Evolutionary conservation across 1,140 invertebrate genomes (phyloP).

Genomic region (Matsumurasca onukii): DNA sequence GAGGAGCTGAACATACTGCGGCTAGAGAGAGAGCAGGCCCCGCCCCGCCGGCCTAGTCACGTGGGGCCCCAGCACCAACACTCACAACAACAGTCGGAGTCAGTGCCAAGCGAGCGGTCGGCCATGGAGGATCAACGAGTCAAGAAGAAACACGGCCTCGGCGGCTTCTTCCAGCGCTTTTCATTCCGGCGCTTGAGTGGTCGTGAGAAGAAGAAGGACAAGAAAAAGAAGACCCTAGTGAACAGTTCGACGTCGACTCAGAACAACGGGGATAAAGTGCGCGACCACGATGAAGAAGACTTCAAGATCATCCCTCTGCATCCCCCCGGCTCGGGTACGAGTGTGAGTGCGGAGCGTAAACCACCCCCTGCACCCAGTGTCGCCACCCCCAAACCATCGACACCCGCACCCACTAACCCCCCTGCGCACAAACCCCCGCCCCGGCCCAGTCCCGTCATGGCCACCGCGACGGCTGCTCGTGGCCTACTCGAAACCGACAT

Average conservation of each 20-base stretch:
- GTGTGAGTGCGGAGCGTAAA: conserved; percentile 31
- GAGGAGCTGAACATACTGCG: conserved; percentile 29
- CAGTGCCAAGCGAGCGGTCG: conserved; percentile 40
- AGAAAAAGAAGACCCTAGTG: conserved; percentile 40
- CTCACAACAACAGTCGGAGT: conserved; percentile 48
- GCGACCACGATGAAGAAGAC: conserved; percentile 34
- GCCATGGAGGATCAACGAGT: conserved; percentile 20
- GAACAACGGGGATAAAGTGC: conserved; percentile 28
- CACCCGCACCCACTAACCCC: conserved; percentile 29
- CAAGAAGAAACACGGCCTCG: conserved; percentile 49
- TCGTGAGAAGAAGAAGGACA: conserved; percentile 44
- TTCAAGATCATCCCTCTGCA: conserved; percentile 51
- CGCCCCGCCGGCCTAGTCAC: conserved; percentile 48
- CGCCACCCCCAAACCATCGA: conserved; percentile 33
- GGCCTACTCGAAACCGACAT: conserved; percentile 76
- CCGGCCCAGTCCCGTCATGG: conserved; percentile 30
- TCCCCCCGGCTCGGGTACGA: conserved; percentile 34
- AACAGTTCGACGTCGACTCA: conserved; percentile 37
- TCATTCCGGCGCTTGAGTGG: conserved; percentile 53
- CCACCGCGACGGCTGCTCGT: conserved; percentile 31
- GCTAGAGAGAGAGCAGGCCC: conserved; percentile 38
- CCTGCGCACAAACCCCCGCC: conserved; percentile 43
- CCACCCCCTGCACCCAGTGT: too few relatives aligned
- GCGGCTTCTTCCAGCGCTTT: conserved; percentile 55
- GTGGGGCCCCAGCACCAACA: conserved; percentile 44